phyloP scores from a whole-genome alignment of 2,113 vertebrate genomes.

The Indri indri region DNA sequence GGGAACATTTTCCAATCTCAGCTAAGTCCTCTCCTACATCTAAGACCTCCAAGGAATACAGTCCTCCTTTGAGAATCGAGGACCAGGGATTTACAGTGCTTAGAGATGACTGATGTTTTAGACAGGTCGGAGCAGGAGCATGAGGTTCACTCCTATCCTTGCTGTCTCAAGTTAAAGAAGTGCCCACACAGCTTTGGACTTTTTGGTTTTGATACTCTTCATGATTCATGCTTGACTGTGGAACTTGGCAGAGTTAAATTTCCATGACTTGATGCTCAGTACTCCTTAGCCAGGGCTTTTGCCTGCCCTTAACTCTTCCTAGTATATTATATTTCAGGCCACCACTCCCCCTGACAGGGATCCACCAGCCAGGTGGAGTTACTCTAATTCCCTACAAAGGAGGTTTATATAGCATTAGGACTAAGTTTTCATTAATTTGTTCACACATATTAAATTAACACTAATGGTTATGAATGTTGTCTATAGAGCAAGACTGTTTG shows the following conservation, averaged over 20 bases:
- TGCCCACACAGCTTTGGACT: neutral
- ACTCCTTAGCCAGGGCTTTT: neutral
- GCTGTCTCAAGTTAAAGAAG: neutral
- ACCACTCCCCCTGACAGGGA: too few relatives aligned
- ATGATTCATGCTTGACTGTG: too few relatives aligned
- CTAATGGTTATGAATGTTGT: neutral
- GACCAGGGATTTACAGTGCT: neutral
- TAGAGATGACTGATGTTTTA: neutral
- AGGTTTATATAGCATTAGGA: neutral
- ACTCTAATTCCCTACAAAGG: neutral
- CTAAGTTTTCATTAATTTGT: neutral
- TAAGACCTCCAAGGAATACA: neutral
- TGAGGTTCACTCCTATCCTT: neutral
- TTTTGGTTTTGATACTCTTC: neutral
- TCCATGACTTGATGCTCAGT: neutral
- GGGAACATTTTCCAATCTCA: neutral
- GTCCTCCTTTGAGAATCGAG: neutral
- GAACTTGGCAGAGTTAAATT: neutral
- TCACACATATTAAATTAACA: neutral
- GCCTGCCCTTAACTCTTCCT: neutral
- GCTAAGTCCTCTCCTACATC: neutral
- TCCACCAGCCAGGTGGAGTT: neutral
- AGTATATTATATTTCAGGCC: neutral
- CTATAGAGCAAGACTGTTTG: neutral
- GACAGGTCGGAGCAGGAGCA: accelerated